Percentiles rank a stretch among this genome's conserved stretches.
These are phyloP conservation scores for Sialis lutaria DNA, from an alignment of 2,888 invertebrate genomes.

Conservation along the genomic window DNA sequence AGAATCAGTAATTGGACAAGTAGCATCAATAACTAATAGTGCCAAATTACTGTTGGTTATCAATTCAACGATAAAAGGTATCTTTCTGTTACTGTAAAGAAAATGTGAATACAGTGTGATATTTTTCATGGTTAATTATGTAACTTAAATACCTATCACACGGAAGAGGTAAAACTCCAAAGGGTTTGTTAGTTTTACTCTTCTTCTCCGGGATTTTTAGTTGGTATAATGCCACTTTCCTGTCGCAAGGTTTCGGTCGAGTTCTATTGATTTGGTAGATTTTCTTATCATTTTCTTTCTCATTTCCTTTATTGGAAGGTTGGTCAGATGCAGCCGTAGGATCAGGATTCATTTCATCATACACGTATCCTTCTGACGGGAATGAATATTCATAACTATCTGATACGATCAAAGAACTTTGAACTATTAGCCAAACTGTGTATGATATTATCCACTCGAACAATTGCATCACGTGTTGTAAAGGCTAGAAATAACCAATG, in stretches of 20 bases:
- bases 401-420: slow-evolving; percentile 13
- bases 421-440: slow-evolving; percentile 12
- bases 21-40: slow-evolving; percentile 53
- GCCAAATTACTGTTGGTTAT: slow-evolving; percentile 66
- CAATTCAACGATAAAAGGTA: slow-evolving; percentile 54
- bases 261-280: slow-evolving; percentile 57
- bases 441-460: slow-evolving; percentile 19
- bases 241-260: slow-evolving; percentile 70
- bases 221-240: slow-evolving; percentile 31
- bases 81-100: slow-evolving; percentile 7
- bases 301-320: slow-evolving; percentile 28
- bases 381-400: slow-evolving; percentile 10
- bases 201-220: slow-evolving; percentile 9
- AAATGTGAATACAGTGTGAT: not conserved
- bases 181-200: slow-evolving; percentile 32
- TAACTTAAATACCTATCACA: slow-evolving; percentile 19
- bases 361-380: slow-evolving; percentile 9
- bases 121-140: not conserved
- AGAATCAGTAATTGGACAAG: slow-evolving; percentile 26
- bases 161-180: slow-evolving; percentile 25
- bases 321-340: slow-evolving; percentile 16
- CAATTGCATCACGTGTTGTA: slow-evolving; percentile 20
- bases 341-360: not conserved
- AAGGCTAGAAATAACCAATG: slow-evolving; percentile 15
- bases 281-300: slow-evolving; percentile 39